Evolutionary conservation across 2,888 invertebrate genomes (phyloP), one percentile per base, ranked within the genome.

Genomic region (Lasioglossum marginatum): DNA sequence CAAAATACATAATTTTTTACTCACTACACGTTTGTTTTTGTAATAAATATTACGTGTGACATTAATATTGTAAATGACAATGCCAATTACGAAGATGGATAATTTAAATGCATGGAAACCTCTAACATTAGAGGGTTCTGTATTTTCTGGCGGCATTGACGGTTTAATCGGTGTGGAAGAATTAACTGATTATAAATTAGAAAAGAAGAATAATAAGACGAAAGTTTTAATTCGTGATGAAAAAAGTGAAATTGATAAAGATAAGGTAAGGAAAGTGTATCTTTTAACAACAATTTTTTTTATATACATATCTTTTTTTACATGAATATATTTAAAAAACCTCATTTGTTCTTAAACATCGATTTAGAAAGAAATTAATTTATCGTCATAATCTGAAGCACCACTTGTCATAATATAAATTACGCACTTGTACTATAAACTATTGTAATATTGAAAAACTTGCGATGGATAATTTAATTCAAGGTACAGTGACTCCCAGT

Each of bases 81-180:
- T 91, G 91, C n/a, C 68, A 4, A 89, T 81, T 77, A 34, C 14
- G 19, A 83, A 77, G 66, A 43, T 73, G n/a, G 27, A 5, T 27
- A 72, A 60, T 27, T 31, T 66, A 63, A 91, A 95, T 87, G 96
- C 95, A 88, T 97, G 97, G 97, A 96, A 97, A 91, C 96, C 97
- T 8, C 96, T 97, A 0, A 96, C 96, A 85, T 95, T 97, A 48
- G 97, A 97, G 87, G 97, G 97, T 34, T 96, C 95, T 85, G 92
- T 96, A 82, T 92, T 95, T 68, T 95, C 95, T 27, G 95, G 92
- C 6, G 96, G 96, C 83, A 96, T 97, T 78, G 97, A 97, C 87
- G 97, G 97, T 19, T 96, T 98, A 85, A 96, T 97, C 57, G 98
- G 97, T 1, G 96, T 98, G 70, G 98, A 98, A 95, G 98, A 98